Base-by-base conservation (phyloP, 1,140 invertebrate genomes). In the Anastatus disparis region DNA sequence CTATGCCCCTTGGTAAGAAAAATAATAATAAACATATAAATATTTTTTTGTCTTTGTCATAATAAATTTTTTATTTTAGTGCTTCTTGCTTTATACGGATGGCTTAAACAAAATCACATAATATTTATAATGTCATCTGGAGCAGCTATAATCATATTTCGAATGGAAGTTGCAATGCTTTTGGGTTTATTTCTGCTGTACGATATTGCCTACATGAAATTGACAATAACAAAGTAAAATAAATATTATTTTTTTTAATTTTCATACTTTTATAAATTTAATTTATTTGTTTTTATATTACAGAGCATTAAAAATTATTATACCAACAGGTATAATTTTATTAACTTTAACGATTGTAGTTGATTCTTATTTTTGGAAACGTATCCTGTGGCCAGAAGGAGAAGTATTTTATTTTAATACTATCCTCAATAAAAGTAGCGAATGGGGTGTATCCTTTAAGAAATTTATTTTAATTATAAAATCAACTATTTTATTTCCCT, bases 381-480 rank as follows among this genome's bases (percentile, higher is more conserved):
- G 95, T 65, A 83, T 91, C 53, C 78, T 98, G 2, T 99, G 98
- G 98, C 97, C 98, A 0, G 98, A 99, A 88, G 96, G 95, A 26
- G 95, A 98, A 89, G 97, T 99, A 1, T 90, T 99, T 55, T 98
- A 93, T 90, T 99, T 95, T 84, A 99, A 99, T 83, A 93, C 94
- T 6, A 87, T 98, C 63, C 84, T 96, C 1, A 99, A 99, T 82
- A 95, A 96, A 84, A 99, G 97, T 83, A 93, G 94, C 20, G 87
- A 98, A 71, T 99, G 96, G 94, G 98, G 98, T 81, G 95, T 98
- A 95, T 95, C 93, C 93, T 94, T 94, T 90, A 67, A 42, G 61
- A 13, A 70, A 70, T 59, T 63, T 26, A 40, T 61, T 67, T 65
- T 65, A 27, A 38, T 56, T 9, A 7, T 24, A 53, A 62, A n/a